These are phyloP conservation scores for Guaruba guarouba DNA, from an alignment of 2,113 vertebrate species.

Conservation along the genomic window DNA sequence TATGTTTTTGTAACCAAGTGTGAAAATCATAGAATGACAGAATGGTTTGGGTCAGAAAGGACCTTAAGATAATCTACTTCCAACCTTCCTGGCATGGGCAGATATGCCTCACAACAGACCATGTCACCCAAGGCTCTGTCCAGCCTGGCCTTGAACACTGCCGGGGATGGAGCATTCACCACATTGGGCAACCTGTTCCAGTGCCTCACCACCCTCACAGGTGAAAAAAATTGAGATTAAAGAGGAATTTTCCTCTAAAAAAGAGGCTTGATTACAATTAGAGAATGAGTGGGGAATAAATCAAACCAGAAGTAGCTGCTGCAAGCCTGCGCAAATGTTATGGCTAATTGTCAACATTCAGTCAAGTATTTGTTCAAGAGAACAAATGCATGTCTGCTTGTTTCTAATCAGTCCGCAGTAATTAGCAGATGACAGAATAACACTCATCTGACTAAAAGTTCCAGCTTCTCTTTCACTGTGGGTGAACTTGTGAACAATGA, in stretches of 20 bases:
- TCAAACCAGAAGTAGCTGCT: background rate
- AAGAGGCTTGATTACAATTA: background rate
- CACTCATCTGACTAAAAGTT: rapidly evolving
- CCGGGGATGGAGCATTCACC: background rate
- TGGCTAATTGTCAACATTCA: background rate
- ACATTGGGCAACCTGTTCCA: background rate
- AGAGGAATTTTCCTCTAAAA: background rate
- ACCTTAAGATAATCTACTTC: background rate
- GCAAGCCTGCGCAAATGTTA: background rate
- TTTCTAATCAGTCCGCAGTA: background rate
- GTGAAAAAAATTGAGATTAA: slow-evolving; percentile 5
- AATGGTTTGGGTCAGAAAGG: background rate
- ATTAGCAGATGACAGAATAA: background rate
- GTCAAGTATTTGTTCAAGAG: background rate
- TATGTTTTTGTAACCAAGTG: slow-evolving; percentile 34
- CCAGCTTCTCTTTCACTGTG: background rate
- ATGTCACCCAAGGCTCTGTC: background rate
- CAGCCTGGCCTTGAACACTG: background rate
- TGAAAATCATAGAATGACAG: background rate
- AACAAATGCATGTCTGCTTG: background rate
- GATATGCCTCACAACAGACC: background rate
- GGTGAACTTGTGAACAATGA: background rate
- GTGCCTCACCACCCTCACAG: background rate
- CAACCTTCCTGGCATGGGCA: background rate
- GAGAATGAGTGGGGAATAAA: background rate